Base-by-base conservation (phyloP, 2,888 invertebrate species). In the Eupithecia dodoneata region DNA sequence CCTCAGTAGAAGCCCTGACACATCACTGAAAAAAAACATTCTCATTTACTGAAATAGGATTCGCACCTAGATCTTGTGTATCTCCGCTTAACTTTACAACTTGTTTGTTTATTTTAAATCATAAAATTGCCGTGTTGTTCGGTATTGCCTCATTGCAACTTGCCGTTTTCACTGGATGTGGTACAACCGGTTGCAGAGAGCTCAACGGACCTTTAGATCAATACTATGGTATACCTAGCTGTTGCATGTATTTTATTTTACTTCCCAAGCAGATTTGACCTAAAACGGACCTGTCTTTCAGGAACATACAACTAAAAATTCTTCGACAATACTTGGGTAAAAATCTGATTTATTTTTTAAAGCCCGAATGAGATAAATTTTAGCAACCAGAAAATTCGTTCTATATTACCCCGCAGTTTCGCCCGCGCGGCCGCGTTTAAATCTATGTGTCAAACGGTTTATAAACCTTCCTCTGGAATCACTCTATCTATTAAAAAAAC, bases 131-230 rank as follows among this genome's bases (percentile, higher is more conserved):
- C 71, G 15, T 42, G 66, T 66, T 75, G 67, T 77, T 52, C 3
- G 49, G 52, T 76, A 74, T 79, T 81, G 81, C 76, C 79, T 79
- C 80, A 81, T 79, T 82, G 78, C 76, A 76, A 74, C 70, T 71
- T 77, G 42, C 42, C 15, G 81, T 81, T 85, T 84, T 82, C 80
- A 80, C 81, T 80, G 77, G 76, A 76, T 80, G 80, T 74, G 72
- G 73, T 65, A 70, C 79, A 80, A 83, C 84, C 83, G 83, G 84
- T 83, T 79, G 75, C 73, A 30, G 59, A 55, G 65, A 55, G 55
- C 73, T 67, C 67, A 73, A 73, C n/a, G 55, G 12, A 55, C 71
- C 52, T 55, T 49, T n/a, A 67, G 10, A 45, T 45, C 10, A 7
- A 41, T 67, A 44, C 15, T 67, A 44, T 67, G 44, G 5, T 66